These are phyloP conservation scores for Xenus cinereus DNA, from an alignment of 2,113 vertebrate species.

Conservation along the genomic window DNA sequence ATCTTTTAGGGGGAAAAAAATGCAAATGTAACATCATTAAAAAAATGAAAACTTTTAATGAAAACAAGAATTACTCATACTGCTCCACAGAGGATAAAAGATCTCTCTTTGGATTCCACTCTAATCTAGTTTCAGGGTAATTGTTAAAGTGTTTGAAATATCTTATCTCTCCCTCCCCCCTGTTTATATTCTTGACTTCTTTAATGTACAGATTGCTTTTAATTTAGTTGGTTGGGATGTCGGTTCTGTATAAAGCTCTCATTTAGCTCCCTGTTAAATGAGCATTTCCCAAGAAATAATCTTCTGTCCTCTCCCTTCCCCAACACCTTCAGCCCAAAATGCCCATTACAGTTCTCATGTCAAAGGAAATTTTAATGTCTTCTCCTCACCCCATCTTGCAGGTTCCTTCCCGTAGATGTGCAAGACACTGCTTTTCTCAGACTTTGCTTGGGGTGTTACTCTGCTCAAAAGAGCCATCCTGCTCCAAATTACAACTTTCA, in stretches of 20 bases:
- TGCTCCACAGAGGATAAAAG: slow-evolving; percentile 37
- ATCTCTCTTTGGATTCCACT: slow-evolving; percentile 41
- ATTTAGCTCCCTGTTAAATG: not conserved
- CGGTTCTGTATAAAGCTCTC: not conserved
- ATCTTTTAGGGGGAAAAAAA: not conserved
- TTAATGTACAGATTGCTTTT: slow-evolving; percentile 11
- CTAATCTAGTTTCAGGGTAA: slow-evolving; percentile 51
- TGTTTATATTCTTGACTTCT: slow-evolving; percentile 28
- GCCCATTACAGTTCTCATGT: not conserved
- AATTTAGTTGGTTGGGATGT: not conserved
- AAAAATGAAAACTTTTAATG: slow-evolving; percentile 54
- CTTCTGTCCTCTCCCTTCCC: not conserved
- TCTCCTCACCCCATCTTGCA: not conserved
- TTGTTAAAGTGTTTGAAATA: slow-evolving; percentile 41
- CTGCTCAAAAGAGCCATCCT: not conserved
- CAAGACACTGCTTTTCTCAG: not conserved
- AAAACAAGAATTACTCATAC: slow-evolving; percentile 54
- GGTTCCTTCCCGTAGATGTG: not conserved
- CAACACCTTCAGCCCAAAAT: not conserved
- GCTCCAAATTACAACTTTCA: not conserved
- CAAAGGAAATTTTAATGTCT: not conserved
- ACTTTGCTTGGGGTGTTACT: not conserved
- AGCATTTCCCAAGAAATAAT: not conserved
- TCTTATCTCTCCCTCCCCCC: slow-evolving; percentile 21
- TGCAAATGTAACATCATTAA: slow-evolving; percentile 25